These are phyloP conservation scores for Morinoia aosen DNA, from an alignment of 2,888 invertebrate genomes.

Conservation along the genomic window DNA sequence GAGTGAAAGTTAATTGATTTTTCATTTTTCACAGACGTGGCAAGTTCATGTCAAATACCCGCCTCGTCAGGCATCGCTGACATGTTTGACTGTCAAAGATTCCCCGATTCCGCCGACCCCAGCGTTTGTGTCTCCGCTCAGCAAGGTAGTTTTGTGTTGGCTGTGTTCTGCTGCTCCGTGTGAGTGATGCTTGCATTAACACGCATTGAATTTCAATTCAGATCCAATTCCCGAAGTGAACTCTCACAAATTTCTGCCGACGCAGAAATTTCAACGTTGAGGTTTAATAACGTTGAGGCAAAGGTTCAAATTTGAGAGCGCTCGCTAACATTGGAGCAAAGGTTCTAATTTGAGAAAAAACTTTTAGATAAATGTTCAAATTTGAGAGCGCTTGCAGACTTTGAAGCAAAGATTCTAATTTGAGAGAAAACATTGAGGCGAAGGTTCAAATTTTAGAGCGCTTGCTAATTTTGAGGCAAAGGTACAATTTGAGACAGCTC, in stretches of 20 bases:
- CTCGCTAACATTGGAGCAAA: too few species aligned
- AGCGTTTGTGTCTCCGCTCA: slow-evolving; percentile 76
- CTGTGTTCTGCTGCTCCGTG: not conserved
- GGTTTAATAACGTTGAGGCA: too few species aligned
- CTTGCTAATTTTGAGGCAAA: too few species aligned
- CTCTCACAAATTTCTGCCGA: too few species aligned
- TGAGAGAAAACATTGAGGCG: not conserved
- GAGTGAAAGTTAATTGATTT: not conserved
- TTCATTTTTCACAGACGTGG: slow-evolving; percentile 74
- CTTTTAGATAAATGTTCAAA: too few species aligned
- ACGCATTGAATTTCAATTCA: not conserved
- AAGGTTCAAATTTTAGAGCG: not conserved
- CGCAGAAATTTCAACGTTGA: too few species aligned
- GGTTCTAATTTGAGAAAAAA: too few species aligned
- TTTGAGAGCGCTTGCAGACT: too few species aligned
- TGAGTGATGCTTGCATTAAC: not conserved
- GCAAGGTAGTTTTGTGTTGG: slow-evolving; percentile 69
- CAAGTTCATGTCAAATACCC: slow-evolving; percentile 77
- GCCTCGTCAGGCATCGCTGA: slow-evolving; percentile 76
- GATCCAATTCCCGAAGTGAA: too few species aligned
- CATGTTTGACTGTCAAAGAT: slow-evolving; percentile 77
- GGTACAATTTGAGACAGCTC: not conserved
- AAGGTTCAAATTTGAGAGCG: too few species aligned
- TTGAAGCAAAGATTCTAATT: too few species aligned
- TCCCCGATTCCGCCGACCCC: slow-evolving; percentile 75